Percentiles rank a stretch among this genome's conserved stretches.
phyloP scores from a whole-genome alignment of 2,888 invertebrate species.

The Parnassius apollo region DNA sequence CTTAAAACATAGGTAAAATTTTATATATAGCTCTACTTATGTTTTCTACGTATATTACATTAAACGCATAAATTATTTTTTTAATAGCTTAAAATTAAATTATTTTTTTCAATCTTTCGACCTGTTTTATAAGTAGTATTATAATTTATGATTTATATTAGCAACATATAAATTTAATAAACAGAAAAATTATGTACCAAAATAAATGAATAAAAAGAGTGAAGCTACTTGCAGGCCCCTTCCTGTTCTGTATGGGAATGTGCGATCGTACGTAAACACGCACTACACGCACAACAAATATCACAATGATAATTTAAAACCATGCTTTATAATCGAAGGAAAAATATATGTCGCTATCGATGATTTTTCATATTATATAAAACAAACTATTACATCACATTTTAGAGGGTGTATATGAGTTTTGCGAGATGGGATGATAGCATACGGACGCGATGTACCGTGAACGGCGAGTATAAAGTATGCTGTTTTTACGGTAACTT shows the following conservation, averaged over 20 bases:
- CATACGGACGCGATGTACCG: conserved; percentile 50
- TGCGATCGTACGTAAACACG: conserved; percentile 51
- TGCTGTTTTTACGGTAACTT: conserved; percentile 39
- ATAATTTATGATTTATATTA: too few relatives aligned
- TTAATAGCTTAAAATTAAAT: too few relatives aligned
- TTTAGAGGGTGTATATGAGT: not conserved
- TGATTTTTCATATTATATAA: too few relatives aligned
- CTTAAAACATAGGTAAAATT: too few relatives aligned
- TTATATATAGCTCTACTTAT: too few relatives aligned
- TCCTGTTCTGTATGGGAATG: conserved; percentile 74
- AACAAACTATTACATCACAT: too few relatives aligned
- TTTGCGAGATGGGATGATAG: conserved; percentile 34
- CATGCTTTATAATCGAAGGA: conserved; percentile 5
- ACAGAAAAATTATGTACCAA: not conserved
- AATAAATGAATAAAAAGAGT: conserved; percentile 37
- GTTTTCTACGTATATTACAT: too few relatives aligned
- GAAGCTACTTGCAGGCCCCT: conserved; percentile 64
- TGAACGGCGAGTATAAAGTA: conserved; percentile 55
- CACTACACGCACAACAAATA: conserved; percentile 43
- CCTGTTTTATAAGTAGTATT: too few relatives aligned
- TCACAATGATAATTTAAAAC: conserved; percentile 33
- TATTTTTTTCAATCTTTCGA: too few relatives aligned
- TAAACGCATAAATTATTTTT: too few relatives aligned
- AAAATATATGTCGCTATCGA: not conserved
- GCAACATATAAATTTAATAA: not conserved